Percentiles rank a stretch among this genome's conserved stretches.
Conservation (phyloP, 1,140 invertebrate species). For the Meloidogyne chitwoodi region DNA sequence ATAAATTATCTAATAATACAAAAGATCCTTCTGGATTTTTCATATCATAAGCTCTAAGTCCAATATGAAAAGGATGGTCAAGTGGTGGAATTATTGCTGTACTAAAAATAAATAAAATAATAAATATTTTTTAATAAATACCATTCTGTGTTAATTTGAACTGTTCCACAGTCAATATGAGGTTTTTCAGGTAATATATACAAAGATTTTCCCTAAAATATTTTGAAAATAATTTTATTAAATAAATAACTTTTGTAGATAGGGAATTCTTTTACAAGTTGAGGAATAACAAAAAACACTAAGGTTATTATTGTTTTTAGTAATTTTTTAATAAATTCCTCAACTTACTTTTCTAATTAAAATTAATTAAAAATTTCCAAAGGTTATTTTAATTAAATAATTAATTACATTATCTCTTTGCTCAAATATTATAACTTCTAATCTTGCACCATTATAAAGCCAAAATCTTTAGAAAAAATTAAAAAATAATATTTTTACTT, state of each 20-base stretch:
- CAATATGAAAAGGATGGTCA: constrained; percentile 47
- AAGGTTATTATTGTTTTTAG: too few species aligned
- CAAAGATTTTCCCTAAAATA: constrained; percentile 16
- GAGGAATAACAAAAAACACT: too few species aligned
- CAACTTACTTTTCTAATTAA: too few species aligned
- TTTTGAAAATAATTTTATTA: neutral
- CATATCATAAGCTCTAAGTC: constrained; percentile 54
- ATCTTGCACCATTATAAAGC: constrained; percentile 55
- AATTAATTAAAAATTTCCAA: too few species aligned
- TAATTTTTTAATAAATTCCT: too few species aligned
- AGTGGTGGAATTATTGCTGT: constrained; percentile 47
- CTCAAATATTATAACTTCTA: constrained; percentile 55
- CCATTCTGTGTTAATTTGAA: constrained; percentile 53
- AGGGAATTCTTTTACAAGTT: too few species aligned
- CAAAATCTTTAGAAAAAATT: constrained; percentile 46
- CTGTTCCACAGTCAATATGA: constrained; percentile 54
- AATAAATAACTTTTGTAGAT: too few species aligned
- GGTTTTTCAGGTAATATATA: constrained; percentile 48
- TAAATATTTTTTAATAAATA: neutral
- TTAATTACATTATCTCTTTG: constrained; percentile 31
- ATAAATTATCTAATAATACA: constrained; percentile 58
- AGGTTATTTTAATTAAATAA: neutral
- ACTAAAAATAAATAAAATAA: constrained; percentile 6
- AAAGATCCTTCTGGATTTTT: constrained; percentile 50
- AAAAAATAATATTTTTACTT: neutral